Conservation (phyloP, 2,113 vertebrate species). For the Vanacampus margaritifer region DNA sequence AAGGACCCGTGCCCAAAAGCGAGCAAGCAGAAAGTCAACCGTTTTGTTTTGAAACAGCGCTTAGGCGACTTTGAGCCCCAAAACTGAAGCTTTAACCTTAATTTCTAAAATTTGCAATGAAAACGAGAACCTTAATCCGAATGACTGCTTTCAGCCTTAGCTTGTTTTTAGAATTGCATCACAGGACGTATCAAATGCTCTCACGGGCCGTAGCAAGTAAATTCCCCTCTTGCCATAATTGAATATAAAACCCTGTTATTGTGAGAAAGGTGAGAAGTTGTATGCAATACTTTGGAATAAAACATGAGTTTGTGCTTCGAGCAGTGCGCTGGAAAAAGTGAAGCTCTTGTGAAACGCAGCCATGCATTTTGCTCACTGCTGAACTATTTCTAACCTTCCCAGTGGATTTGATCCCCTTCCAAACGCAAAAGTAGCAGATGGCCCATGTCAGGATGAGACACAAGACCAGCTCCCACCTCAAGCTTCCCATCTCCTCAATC, state of each 20-base stretch:
- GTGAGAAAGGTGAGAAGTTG: background rate
- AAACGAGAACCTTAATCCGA: no score
- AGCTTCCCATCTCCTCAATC: constrained; percentile 53
- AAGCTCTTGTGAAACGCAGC: background rate
- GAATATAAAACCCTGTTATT: background rate
- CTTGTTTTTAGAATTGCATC: background rate
- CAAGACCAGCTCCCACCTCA: constrained; percentile 57
- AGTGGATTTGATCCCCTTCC: constrained; percentile 62
- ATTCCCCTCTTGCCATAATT: background rate
- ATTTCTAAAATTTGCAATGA: background rate
- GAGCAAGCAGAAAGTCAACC: no score
- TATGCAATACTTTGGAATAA: background rate
- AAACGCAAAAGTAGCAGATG: constrained; percentile 61
- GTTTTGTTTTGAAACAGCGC: no score
- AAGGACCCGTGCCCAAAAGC: no score
- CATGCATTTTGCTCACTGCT: background rate
- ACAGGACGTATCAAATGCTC: background rate
- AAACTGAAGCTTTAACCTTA: background rate
- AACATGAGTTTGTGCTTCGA: background rate
- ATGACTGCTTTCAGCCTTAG: no score
- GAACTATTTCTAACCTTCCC: constrained; percentile 49
- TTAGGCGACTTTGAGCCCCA: no score
- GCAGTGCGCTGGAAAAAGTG: background rate
- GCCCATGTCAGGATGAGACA: constrained; percentile 58
- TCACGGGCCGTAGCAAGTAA: background rate